Evolutionary conservation across 1,140 invertebrate species (phyloP).

Genomic region (Idris sp.): DNA sequence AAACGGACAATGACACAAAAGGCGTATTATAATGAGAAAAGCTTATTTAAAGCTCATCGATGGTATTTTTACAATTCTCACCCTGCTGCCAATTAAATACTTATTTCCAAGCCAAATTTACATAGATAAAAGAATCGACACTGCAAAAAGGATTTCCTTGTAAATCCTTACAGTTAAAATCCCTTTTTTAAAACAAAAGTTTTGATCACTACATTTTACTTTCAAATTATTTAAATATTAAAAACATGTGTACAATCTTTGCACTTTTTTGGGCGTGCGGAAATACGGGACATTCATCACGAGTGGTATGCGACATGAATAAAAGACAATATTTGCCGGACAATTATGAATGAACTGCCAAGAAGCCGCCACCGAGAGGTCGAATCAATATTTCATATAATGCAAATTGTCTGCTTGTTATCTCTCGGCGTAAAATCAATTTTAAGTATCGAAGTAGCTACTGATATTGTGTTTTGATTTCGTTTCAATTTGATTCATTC

Average conservation of each 20-base stretch:
- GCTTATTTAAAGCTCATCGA: constrained; percentile 17
- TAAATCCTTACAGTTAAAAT: too few species aligned
- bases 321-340: constrained; percentile 47
- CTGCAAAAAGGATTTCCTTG: too few species aligned
- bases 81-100: too few species aligned
- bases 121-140: too few species aligned
- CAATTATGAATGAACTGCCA: constrained; percentile 52
- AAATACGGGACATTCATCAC: constrained; percentile 25
- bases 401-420: constrained; percentile 23
- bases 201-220: too few species aligned
- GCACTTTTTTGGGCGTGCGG: constrained; percentile 6
- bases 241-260: too few species aligned
- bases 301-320: constrained; percentile 23
- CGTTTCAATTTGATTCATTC: too few species aligned
- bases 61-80: too few species aligned
- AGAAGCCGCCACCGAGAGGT: constrained; percentile 17
- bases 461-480: too few species aligned
- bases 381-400: constrained; percentile 47
- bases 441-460: constrained; percentile 15
- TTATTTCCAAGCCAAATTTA: too few species aligned
- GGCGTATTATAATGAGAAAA: constrained; percentile 8
- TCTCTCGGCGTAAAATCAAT: constrained; percentile 20
- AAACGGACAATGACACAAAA: constrained; percentile 35
- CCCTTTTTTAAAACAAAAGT: too few species aligned
- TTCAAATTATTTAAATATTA: too few species aligned